Evolutionary conservation across 2,888 invertebrate genomes (phyloP).

Genomic region (Yponomeuta evonymella): DNA sequence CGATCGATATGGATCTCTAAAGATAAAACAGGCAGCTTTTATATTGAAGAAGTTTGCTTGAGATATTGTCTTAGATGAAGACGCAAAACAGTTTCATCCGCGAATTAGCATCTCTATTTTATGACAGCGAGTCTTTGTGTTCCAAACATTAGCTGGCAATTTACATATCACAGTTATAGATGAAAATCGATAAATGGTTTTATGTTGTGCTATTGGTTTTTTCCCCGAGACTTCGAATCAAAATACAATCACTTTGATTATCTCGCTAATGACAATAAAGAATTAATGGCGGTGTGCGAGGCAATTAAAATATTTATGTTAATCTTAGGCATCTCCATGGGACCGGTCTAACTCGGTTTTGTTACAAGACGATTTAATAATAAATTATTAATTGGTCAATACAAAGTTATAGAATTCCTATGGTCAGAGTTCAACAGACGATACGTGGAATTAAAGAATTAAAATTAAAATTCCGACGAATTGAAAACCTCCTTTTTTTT

Average conservation of each 20-base stretch:
- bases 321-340: slow-evolving; percentile 16
- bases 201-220: slow-evolving; percentile 28
- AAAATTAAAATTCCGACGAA: too few relatives aligned
- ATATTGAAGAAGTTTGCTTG: neutral
- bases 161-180: slow-evolving; percentile 15
- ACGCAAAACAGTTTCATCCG: neutral
- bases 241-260: slow-evolving; percentile 35
- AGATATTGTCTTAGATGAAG: neutral
- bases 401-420: slow-evolving; percentile 1
- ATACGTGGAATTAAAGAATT: too few relatives aligned
- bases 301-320: slow-evolving; percentile 24
- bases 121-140: neutral
- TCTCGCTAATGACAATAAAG: slow-evolving; percentile 37
- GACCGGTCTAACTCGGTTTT: slow-evolving; percentile 29
- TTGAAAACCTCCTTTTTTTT: too few relatives aligned
- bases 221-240: slow-evolving; percentile 28
- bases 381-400: slow-evolving; percentile 16
- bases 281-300: slow-evolving; percentile 42
- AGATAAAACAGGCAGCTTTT: neutral
- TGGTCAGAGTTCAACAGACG: too few relatives aligned
- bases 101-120: neutral
- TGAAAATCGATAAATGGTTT: slow-evolving; percentile 23
- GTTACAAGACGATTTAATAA: slow-evolving; percentile 35
- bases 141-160: slow-evolving; percentile 11
- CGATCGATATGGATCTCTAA: too few relatives aligned